phyloP scores from a whole-genome alignment of 2,797 vertebrate species.

The Danio albolineatus region DNA sequence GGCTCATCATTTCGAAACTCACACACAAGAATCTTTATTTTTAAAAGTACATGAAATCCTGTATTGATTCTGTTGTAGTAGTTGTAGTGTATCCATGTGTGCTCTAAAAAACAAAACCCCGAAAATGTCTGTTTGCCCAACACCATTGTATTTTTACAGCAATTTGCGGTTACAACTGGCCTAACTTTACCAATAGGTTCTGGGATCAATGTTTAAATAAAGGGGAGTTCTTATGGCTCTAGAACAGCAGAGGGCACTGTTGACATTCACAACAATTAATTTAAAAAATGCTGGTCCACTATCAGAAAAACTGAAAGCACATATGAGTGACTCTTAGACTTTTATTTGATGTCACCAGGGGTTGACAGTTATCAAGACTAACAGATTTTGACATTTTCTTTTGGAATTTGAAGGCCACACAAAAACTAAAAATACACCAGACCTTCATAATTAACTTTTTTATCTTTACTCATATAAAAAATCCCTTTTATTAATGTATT shows the following conservation, averaged over 20 bases:
- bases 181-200: too few relatives aligned
- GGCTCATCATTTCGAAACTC: too few relatives aligned
- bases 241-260: slow-evolving; percentile 55
- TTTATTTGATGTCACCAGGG: background rate
- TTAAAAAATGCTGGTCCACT: too few relatives aligned
- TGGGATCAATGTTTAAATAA: background rate
- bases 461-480: background rate
- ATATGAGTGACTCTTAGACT: background rate
- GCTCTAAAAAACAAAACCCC: too few relatives aligned
- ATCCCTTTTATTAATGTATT: background rate
- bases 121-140: too few relatives aligned
- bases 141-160: background rate
- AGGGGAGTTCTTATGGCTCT: slow-evolving; percentile 6
- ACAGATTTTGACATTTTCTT: background rate
- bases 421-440: background rate
- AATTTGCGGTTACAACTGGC: background rate
- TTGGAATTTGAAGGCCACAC: background rate
- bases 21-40: too few relatives aligned
- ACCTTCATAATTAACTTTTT: background rate
- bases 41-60: too few relatives aligned
- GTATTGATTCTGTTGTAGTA: too few relatives aligned
- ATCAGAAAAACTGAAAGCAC: background rate
- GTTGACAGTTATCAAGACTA: background rate
- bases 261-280: slow-evolving; percentile 31
- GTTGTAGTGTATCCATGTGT: too few relatives aligned